Base-by-base conservation (phyloP, 53 echinoderm and acorn worm species). In the Stichopus horrens region DNA sequence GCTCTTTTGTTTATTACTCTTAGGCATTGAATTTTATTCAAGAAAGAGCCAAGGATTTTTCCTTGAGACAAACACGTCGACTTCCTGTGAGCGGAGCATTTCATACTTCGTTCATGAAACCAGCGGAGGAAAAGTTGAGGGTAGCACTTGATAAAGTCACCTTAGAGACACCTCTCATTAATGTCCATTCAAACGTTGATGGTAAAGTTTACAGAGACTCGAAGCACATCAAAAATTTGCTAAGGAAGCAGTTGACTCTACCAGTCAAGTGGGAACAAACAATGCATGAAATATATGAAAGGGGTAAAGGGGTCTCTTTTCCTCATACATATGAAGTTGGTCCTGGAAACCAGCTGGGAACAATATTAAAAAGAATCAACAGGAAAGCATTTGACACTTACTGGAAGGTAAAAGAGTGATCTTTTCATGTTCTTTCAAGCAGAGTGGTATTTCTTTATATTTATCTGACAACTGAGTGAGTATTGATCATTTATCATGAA, bases 221-320 rank as follows among this genome's bases (percentile, higher is more conserved):
- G 4, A 76, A 92, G 81, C 89, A 94, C 75, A 86, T 98, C 8
- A 89, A 90, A 18, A 79, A 74, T 23, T 91, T 90, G 58, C 90
- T 98, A 53, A 90, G 83, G 76, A 74, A 91, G 8, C 98, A 98
- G 60, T 52, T 96, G 6, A 83, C 91, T 18, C 88, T 88, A 21
- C 98, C 98, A 21, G 94, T 98, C 23, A 76, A 87, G 78, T 98
- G 98, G 95, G 95, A 98, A 85, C 98, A 98, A 89, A 96, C 94
- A 1, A 98, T 98, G 95, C 93, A 93, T 14, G 83, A 90, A 37
- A 93, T 98, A 21, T 98, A 95, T 52, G 84, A 94, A 78, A 88
- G 98, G 51, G 71, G 11, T 16, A 89, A 94, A 88, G 94, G 93
- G 13, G 91, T 86, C 4, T 51, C 58, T 23, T 98, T 98, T 83